Percentiles rank a stretch among this genome's conserved stretches.
Evolutionary conservation across 2,888 invertebrate genomes (phyloP).

Genomic region (Amphipoea lucens): DNA sequence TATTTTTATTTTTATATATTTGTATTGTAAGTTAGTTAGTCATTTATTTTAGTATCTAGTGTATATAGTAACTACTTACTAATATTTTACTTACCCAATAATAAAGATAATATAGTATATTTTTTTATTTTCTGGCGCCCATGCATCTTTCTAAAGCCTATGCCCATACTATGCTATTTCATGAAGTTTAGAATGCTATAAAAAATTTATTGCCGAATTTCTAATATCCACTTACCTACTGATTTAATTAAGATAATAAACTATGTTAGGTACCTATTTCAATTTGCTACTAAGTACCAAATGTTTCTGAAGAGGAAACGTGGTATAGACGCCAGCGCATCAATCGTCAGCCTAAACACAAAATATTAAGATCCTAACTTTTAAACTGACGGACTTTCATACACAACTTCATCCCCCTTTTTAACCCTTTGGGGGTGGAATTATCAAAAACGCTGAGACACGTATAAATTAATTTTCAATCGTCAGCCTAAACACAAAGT

Average conservation of each 20-base stretch:
- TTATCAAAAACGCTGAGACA: no score
- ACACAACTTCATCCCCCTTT: no score
- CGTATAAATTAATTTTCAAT: no score
- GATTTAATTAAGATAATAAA: slow-evolving; percentile 42
- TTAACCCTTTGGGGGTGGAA: no score
- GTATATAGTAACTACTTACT: no score
- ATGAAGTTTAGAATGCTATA: background rate
- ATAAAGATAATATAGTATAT: background rate
- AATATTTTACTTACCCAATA: slow-evolving; percentile 31
- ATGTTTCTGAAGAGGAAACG: background rate
- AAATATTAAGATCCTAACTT: no score
- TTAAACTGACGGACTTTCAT: no score
- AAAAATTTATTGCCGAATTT: slow-evolving; percentile 15
- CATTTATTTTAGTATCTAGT: no score
- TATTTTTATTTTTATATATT: no score
- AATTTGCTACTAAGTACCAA: background rate
- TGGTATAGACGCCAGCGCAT: background rate
- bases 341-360: no score
- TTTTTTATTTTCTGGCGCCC: background rate
- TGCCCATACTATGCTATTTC: background rate
- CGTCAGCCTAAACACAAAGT: no score
- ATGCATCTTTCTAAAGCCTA: slow-evolving; percentile 12
- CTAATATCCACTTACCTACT: background rate
- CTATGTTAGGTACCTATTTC: background rate
- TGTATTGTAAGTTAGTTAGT: no score